A percentile compares a stretch with the other conserved stretches of the same genome.
These are phyloP conservation scores for Pristionchus japonicus DNA, from an alignment of 2,888 invertebrate genomes.

Conservation along the genomic window DNA sequence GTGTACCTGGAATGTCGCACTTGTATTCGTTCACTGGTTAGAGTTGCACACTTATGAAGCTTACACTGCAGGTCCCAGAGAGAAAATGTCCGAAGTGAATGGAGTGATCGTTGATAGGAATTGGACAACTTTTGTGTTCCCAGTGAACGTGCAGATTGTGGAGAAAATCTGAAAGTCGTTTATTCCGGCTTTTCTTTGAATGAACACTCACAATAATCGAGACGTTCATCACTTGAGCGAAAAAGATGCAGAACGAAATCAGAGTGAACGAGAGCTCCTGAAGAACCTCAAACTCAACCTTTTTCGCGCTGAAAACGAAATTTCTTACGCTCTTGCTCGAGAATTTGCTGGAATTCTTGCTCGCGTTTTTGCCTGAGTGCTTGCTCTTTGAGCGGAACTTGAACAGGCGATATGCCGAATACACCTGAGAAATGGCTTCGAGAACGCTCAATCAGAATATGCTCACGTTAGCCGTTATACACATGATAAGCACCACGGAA, in stretches of 20 bases:
- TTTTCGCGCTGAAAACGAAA: not conserved
- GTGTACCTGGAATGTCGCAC: not conserved
- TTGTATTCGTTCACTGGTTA: not conserved
- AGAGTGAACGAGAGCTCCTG: constrained; percentile 16
- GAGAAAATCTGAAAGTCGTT: not conserved
- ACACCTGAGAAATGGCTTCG: not conserved
- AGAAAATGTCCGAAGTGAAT: constrained; percentile 14
- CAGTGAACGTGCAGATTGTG: not conserved
- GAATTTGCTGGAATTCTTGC: not conserved
- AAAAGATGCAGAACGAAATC: constrained; percentile 36
- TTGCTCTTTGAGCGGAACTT: not conserved
- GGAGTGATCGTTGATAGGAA: constrained; percentile 12
- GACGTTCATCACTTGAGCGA: not conserved
- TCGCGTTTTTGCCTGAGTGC: not conserved
- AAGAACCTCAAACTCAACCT: too few relatives aligned
- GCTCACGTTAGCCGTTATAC: not conserved
- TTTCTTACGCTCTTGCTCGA: not conserved
- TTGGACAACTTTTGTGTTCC: not conserved
- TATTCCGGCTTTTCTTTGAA: not conserved
- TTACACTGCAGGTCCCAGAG: not conserved
- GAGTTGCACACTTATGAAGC: not conserved
- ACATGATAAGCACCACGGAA: not conserved
- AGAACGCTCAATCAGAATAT: not conserved
- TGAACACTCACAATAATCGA: not conserved
- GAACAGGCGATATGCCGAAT: not conserved